Conservation (phyloP, 2,797 vertebrate species). For the Oryzias dopingdopingensis region DNA sequence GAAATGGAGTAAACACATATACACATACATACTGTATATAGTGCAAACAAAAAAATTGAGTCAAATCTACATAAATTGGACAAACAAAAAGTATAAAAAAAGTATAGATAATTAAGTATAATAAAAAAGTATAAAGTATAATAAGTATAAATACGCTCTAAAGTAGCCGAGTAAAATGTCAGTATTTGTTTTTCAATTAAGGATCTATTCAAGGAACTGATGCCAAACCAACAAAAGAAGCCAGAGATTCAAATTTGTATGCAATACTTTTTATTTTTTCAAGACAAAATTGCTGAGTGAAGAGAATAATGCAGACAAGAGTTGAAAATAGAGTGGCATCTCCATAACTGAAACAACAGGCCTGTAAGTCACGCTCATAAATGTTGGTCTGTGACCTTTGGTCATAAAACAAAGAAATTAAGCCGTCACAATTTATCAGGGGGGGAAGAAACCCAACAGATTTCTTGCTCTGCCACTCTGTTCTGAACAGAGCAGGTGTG, state of each 20-base stretch:
- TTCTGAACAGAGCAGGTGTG: slow-evolving; percentile 86
- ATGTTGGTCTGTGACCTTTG: slow-evolving; percentile 94
- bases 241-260: slow-evolving; percentile 76
- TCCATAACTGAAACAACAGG: slow-evolving; percentile 90
- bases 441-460: slow-evolving; percentile 72
- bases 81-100: too few species aligned
- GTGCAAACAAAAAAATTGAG: too few species aligned
- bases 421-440: slow-evolving; percentile 57
- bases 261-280: slow-evolving; percentile 86
- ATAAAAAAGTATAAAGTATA: too few species aligned
- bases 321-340: slow-evolving; percentile 98
- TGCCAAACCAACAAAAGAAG: slow-evolving; percentile 17
- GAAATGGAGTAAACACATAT: too few species aligned
- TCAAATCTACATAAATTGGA: too few species aligned
- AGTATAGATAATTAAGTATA: too few species aligned
- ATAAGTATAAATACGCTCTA: too few species aligned
- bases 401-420: slow-evolving; percentile 78
- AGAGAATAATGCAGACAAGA: slow-evolving; percentile 98
- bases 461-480: slow-evolving; percentile 85
- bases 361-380: slow-evolving; percentile 70
- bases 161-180: background rate
- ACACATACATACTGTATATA: too few species aligned
- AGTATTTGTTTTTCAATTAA: background rate
- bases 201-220: background rate
- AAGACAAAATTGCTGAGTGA: slow-evolving; percentile 99